Conservation (phyloP, 2,888 invertebrate species). For the Phengaris arion region DNA sequence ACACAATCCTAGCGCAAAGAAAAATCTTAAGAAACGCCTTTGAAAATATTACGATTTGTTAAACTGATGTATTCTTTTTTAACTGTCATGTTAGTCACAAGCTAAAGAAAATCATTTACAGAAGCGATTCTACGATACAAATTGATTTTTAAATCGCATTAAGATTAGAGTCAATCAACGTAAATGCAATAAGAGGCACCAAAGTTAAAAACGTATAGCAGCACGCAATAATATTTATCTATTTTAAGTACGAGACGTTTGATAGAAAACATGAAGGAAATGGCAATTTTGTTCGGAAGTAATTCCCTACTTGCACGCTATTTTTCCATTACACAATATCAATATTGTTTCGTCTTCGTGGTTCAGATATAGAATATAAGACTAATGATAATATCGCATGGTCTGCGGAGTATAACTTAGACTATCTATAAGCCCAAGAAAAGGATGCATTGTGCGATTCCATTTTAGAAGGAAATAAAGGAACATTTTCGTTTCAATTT, state of each 20-base stretch:
- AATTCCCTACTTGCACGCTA: conserved; percentile 71
- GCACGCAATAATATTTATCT: conserved; percentile 37
- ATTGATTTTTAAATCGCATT: not conserved
- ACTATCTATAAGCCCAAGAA: conserved; percentile 19
- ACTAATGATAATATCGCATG: conserved; percentile 67
- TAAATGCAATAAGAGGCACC: not conserved
- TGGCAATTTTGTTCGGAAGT: conserved; percentile 66
- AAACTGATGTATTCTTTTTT: too few species aligned
- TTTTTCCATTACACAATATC: conserved; percentile 77
- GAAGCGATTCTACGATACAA: too few species aligned
- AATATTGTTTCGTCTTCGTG: conserved; percentile 76
- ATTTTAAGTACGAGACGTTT: conserved; percentile 55
- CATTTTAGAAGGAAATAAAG: conserved; percentile 16
- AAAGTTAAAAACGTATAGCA: conserved; percentile 9
- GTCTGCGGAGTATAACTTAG: conserved; percentile 23
- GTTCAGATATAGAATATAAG: conserved; percentile 61
- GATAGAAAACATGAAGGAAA: conserved; percentile 66
- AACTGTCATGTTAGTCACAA: too few species aligned
- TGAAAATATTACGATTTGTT: too few species aligned
- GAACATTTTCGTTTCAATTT: conserved; percentile 12
- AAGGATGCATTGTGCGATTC: conserved; percentile 22
- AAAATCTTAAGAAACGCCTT: too few species aligned
- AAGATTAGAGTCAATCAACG: not conserved
- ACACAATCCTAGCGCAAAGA: too few species aligned
- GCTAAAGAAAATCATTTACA: too few species aligned